Base-by-base conservation (phyloP, 2,888 invertebrate genomes). In the Scrobipalpa costella region DNA sequence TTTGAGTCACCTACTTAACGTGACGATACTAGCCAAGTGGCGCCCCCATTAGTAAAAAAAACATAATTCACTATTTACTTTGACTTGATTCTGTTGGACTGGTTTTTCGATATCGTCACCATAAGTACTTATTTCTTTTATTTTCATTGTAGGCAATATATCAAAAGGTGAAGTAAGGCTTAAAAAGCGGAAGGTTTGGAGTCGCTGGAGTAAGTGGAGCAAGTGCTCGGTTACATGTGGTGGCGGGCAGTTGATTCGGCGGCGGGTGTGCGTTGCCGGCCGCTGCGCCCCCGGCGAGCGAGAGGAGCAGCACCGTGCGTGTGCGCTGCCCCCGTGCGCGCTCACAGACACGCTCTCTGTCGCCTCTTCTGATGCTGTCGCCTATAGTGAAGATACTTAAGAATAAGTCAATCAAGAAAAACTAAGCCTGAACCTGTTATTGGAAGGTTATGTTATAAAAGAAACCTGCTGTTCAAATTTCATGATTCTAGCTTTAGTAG, bases 171-270 rank as follows among this genome's bases (percentile, higher is more conserved):
- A 74, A 13, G 78, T 79, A 57, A 67, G 64, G 2, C 61, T 84
- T 58, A 80, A 73, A 59, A 70, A 64, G 19, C 84, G 86, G 21
- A 89, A 89, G 68, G 75, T 88, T 9, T 89, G 89, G 89, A 89
- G 89, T 70, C 80, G 88, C 21, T 89, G 89, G 89, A 81, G 87
- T 40, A 89, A 86, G 68, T 89, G 89, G 89, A 78, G 84, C 7
- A 71, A 72, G 1, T 90, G 90, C 68, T 88, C 89, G 0, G 86
- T 84, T 58, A 84, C 83, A 1, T 90, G 89, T 65, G 90, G 89
- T 0, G 69, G 71, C 1, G 90, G 90, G 0, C 71, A 63, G 7
- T 78, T 83, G 55, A 66, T 69, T 9, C 76, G 90, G 49, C 75
- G 71, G 62, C 80, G 89, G 2, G 58, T 78, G 1, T 90, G 90